A percentile compares a stretch with the other conserved stretches of the same genome.
Evolutionary conservation across 1,140 invertebrate genomes (phyloP).

Genomic region (Pseudomyrmex gracilis): DNA sequence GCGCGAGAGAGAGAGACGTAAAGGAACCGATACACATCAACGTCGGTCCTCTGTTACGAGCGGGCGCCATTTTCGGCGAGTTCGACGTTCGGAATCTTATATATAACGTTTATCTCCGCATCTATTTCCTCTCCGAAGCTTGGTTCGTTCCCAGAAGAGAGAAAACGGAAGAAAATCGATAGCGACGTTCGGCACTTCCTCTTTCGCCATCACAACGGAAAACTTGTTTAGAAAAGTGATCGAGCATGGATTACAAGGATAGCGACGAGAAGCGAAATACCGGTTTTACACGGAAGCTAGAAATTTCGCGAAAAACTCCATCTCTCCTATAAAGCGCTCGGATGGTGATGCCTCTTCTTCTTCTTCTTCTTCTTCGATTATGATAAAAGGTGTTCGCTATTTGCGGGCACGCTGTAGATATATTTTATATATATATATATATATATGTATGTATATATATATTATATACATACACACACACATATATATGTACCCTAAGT

Average conservation of each 20-base stretch:
- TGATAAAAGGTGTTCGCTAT: slow-evolving; percentile 17
- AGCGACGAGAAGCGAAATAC: slow-evolving; percentile 18
- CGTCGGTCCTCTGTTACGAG: neutral
- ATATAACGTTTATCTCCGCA: slow-evolving; percentile 48
- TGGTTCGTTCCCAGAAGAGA: slow-evolving; percentile 22
- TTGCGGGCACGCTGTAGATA: slow-evolving; percentile 11
- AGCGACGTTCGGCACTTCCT: slow-evolving; percentile 11
- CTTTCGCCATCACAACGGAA: neutral
- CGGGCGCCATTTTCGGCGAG: neutral
- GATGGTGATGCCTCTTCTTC: neutral
- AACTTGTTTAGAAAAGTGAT: slow-evolving; percentile 55
- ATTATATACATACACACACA: no score
- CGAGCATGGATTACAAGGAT: slow-evolving; percentile 41
- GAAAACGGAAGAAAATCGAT: slow-evolving; percentile 48
- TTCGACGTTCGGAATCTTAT: slow-evolving; percentile 21
- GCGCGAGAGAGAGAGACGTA: neutral
- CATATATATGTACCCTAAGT: neutral
- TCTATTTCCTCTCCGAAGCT: slow-evolving; percentile 28
- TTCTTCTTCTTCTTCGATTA: neutral
- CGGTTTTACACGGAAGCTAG: slow-evolving; percentile 30
- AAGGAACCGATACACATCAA: neutral
- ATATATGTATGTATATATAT: no score
- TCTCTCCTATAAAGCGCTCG: neutral
- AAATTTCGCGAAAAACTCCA: slow-evolving; percentile 28
- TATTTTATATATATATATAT: no score